Evolutionary conservation across 2,888 invertebrate genomes (phyloP).

Genomic region (Maniola hyperantus): DNA sequence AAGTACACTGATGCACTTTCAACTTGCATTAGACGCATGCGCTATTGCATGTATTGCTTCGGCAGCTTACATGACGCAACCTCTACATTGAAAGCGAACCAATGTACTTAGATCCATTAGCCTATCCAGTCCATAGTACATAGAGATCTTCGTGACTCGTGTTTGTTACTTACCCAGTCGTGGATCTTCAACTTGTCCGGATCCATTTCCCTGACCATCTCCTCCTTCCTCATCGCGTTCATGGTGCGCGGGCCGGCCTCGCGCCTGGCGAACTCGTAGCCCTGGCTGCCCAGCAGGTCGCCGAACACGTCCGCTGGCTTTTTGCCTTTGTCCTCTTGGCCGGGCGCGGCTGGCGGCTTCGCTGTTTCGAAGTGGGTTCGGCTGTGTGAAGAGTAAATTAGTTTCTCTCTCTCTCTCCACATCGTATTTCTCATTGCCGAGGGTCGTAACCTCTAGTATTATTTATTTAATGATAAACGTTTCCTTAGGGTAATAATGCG

Average conservation of each 20-base stretch:
- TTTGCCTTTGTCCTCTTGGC: slow-evolving; percentile 68
- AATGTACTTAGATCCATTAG: no score
- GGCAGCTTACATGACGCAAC: no score
- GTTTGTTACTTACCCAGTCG: slow-evolving; percentile 86
- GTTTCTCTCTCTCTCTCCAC: not conserved
- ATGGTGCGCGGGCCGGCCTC: slow-evolving; percentile 92
- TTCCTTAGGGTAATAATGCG: no score
- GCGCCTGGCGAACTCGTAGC: slow-evolving; percentile 91
- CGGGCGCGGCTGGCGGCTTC: slow-evolving; percentile 51
- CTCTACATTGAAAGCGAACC: no score
- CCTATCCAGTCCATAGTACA: no score
- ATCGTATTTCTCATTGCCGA: no score
- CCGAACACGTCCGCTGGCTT: slow-evolving; percentile 91
- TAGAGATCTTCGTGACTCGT: no score
- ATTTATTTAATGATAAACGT: no score
- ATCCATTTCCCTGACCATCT: slow-evolving; percentile 93
- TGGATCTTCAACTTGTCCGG: slow-evolving; percentile 92
- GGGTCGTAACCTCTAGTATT: no score
- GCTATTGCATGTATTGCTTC: no score
- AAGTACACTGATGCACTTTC: no score
- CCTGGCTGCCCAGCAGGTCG: slow-evolving; percentile 94
- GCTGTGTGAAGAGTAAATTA: slow-evolving; percentile 63
- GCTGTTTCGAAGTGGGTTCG: slow-evolving; percentile 87
- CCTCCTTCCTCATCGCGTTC: slow-evolving; percentile 95
- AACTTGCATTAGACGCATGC: no score